These are phyloP conservation scores for Xiphophorus couchianus DNA, from an alignment of 2,113 vertebrate genomes.

Conservation along the genomic window DNA sequence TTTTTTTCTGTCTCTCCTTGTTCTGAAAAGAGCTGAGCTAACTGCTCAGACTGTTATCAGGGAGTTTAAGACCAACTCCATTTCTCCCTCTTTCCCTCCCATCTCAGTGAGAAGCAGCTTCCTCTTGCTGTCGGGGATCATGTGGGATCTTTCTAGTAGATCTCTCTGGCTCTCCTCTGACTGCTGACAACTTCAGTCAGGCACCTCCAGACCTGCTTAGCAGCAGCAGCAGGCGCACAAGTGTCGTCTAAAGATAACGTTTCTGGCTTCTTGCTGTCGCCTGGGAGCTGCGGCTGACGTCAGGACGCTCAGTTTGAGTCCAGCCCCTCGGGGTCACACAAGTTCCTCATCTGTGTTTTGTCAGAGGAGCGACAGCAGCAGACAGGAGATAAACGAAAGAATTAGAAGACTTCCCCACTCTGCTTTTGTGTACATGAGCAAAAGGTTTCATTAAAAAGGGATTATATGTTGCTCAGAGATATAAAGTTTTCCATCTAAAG, in stretches of 20 bases:
- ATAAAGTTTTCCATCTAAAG: constrained; percentile 33
- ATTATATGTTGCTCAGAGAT: constrained; percentile 51
- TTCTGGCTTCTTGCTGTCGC: constrained; percentile 1
- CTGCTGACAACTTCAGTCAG: neutral
- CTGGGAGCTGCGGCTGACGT: neutral
- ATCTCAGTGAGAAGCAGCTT: neutral
- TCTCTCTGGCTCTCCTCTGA: neutral
- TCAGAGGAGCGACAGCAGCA: neutral
- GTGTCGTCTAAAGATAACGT: neutral
- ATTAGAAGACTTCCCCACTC: neutral
- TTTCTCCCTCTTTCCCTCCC: constrained; percentile 57
- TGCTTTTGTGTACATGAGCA: constrained; percentile 17
- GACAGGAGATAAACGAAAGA: neutral
- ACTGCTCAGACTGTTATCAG: constrained; percentile 5
- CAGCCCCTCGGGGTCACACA: neutral
- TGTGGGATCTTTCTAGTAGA: neutral
- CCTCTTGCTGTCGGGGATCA: neutral
- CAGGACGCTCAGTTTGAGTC: neutral
- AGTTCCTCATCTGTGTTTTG: neutral
- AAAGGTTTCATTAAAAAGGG: constrained; percentile 67
- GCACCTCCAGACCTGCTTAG: too few species aligned
- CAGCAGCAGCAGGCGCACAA: fast-evolving
- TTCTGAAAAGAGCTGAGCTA: neutral
- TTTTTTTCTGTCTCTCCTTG: neutral
- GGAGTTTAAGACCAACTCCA: constrained; percentile 32